Base-by-base conservation (phyloP, 1,140 invertebrate species). In the Lasioglossum albipes region DNA sequence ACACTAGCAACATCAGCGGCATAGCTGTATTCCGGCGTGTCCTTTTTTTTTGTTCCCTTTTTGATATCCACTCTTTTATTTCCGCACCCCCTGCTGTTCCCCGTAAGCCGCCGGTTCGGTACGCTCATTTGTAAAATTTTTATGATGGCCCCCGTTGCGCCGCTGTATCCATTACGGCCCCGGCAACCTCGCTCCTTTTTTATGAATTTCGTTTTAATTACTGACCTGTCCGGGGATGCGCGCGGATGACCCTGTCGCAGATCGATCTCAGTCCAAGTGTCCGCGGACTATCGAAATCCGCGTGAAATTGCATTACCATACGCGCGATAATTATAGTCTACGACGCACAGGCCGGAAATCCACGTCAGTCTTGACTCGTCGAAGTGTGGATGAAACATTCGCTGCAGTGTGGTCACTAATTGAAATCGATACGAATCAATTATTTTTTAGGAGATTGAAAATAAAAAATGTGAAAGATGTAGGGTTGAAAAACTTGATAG, bases 71-170 rank as follows among this genome's bases (percentile, higher is more conserved):
- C 86, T 75, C 87, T 88, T 90, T 89, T 88, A 84, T 90, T 89
- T 83, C 87, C 78, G 59, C 59, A 68, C 75, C 84, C 62, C 20
- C 78, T 62, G 67, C 64, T 65, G 36, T 57, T 83, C 65, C 57
- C 57, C 61, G 70, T 79, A 81, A 80, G 79, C 83, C 82, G 45
- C 70, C 87, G 82, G 82, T 87, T 85, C 88, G 85, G 85, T 88
- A 92, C 88, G 89, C 90, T 92, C 91, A 91, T 93, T 92, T 91
- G 91, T 91, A 91, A 90, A 92, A 93, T 92, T 91, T 27, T 92
- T 91, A 92, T 89, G 89, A 91, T 88, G 83, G 81, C 81, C 79
- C 82, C 81, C 82, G 81, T 77, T 82, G 83, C 87, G 86, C 88
- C 90, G 87, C 88, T 90, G 87, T 89, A 90, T 91, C 77, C 84